Evolutionary conservation across 2,113 vertebrate species (phyloP).

Genomic region (Vicugna pacos): DNA sequence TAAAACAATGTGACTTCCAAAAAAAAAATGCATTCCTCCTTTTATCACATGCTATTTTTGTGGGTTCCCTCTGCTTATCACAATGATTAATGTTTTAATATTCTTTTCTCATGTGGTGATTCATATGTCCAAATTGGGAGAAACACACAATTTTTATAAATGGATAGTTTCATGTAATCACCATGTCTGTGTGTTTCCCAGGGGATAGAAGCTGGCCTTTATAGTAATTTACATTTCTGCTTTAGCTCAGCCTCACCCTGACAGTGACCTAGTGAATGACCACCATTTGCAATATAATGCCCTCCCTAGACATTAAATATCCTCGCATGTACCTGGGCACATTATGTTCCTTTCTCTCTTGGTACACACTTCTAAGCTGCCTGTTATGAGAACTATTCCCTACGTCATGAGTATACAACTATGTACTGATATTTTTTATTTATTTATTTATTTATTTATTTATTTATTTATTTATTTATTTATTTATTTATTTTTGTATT

Average conservation of each 20-base stretch:
- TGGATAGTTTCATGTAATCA: conserved; percentile 32
- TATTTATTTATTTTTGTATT: not conserved
- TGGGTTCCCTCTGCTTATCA: conserved; percentile 18
- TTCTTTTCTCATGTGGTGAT: conserved; percentile 10
- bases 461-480: too few relatives aligned
- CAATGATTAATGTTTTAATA: conserved; percentile 27
- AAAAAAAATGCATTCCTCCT: not conserved
- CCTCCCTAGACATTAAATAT: conserved; percentile 2
- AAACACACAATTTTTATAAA: conserved; percentile 43
- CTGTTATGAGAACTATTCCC: not conserved
- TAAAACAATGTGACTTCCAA: conserved; percentile 43
- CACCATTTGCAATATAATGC: not conserved
- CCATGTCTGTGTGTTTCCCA: not conserved
- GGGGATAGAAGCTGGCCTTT: not conserved
- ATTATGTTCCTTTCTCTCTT: not conserved
- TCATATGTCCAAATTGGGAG: not conserved
- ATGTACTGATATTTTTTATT: not conserved
- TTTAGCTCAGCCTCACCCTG: not conserved
- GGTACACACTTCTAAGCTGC: not conserved
- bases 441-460: too few relatives aligned
- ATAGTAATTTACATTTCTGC: not conserved
- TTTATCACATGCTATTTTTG: not conserved
- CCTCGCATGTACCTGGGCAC: not conserved
- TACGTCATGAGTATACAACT: not conserved
- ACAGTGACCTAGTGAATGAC: not conserved